phyloP scores from a whole-genome alignment of 2,113 vertebrate species.

The Pyxicephalus adspersus region DNA sequence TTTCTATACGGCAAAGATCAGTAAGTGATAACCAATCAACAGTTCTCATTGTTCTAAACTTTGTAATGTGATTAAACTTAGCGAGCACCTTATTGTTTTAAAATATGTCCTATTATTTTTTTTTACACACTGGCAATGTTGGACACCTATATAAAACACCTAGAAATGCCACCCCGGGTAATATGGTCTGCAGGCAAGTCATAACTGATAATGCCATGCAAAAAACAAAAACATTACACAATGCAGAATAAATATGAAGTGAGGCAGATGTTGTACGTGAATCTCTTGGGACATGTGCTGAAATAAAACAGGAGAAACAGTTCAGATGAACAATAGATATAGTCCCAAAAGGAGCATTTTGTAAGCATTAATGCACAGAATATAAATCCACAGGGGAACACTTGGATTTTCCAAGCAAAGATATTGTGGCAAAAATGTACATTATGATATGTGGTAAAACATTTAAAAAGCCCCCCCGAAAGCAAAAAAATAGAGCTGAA shows the following conservation, averaged over 20 bases:
- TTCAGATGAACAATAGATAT: not conserved
- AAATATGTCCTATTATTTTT: too few relatives aligned
- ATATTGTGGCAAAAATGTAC: not conserved
- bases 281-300: not conserved
- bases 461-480: not conserved
- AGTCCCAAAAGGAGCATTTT: slow-evolving; percentile 9
- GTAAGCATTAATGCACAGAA: not conserved
- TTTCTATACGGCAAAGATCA: too few relatives aligned
- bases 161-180: too few relatives aligned
- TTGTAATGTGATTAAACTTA: too few relatives aligned
- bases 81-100: too few relatives aligned
- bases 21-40: too few relatives aligned
- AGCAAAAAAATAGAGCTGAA: not conserved
- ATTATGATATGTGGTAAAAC: not conserved
- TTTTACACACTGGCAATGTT: too few relatives aligned
- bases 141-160: too few relatives aligned
- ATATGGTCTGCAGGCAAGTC: not conserved
- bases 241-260: not conserved
- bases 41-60: too few relatives aligned
- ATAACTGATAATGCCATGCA: not conserved
- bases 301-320: slow-evolving; percentile 5
- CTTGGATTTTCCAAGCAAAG: slow-evolving; percentile 9
- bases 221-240: not conserved
- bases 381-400: slow-evolving; percentile 30
- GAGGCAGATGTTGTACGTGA: not conserved